A percentile compares a stretch with the other conserved stretches of the same genome.
Conservation (phyloP, 2,797 vertebrate species). For the Protosalanx chinensis region DNA sequence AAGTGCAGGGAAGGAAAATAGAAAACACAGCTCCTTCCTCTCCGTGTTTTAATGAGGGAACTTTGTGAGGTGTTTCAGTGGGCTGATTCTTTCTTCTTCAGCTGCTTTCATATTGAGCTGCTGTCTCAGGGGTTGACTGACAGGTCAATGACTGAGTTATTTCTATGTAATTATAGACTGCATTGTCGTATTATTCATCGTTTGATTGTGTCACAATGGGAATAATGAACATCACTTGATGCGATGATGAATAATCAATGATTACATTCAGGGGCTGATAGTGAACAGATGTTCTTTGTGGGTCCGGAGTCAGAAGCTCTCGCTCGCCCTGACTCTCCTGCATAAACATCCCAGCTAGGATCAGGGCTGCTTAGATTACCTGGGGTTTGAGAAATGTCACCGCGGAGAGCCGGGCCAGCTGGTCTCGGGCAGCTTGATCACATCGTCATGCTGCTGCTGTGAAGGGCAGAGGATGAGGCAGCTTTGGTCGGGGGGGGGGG, state of each 20-base stretch:
- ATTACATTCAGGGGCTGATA: neutral
- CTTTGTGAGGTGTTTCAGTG: conserved; percentile 2
- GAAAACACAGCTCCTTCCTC: neutral
- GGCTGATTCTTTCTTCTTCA: neutral
- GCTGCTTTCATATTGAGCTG: neutral
- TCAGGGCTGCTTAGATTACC: conserved; percentile 12
- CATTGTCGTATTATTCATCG: neutral
- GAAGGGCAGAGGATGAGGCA: conserved; percentile 54
- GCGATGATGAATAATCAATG: conserved; percentile 2
- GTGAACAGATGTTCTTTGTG: neutral
- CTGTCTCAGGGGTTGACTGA: conserved; percentile 1
- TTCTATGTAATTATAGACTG: neutral
- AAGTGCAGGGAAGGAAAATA: neutral
- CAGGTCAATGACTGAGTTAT: conserved; percentile 2
- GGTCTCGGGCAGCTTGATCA: conserved; percentile 61
- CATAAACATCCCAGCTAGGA: conserved; percentile 8
- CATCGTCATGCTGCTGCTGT: conserved; percentile 51
- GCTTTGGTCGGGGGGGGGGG: conserved; percentile 49
- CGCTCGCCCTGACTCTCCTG: neutral
- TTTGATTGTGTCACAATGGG: neutral
- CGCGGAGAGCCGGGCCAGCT: conserved; percentile 27
- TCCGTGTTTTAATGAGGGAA: conserved; percentile 2
- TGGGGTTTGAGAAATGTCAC: neutral
- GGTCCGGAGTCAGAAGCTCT: neutral
- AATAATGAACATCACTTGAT: neutral